Evolutionary conservation across 2,113 vertebrate genomes (phyloP).

Genomic region (Pimephales promelas): DNA sequence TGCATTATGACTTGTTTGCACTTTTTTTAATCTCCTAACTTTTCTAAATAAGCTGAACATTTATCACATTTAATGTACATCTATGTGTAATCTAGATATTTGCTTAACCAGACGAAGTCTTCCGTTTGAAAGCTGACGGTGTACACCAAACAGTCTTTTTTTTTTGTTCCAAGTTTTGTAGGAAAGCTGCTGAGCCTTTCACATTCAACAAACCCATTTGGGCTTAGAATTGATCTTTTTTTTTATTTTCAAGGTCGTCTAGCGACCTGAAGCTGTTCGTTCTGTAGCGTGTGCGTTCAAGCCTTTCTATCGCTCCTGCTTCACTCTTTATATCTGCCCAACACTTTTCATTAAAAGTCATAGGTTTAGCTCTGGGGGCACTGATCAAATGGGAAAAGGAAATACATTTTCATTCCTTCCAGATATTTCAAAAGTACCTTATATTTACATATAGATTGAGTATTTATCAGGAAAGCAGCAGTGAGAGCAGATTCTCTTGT

Average conservation of each 20-base stretch:
- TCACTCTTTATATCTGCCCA: slow-evolving; percentile 63
- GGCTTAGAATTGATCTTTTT: slow-evolving; percentile 61
- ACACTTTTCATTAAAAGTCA: slow-evolving; percentile 79
- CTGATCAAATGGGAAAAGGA: slow-evolving; percentile 73
- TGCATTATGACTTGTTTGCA: not conserved
- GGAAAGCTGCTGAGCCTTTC: slow-evolving; percentile 69
- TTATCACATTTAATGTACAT: too few species aligned
- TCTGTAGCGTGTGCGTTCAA: slow-evolving; percentile 64
- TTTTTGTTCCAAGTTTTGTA: slow-evolving; percentile 55
- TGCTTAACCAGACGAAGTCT: not conserved
- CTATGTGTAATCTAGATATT: not conserved
- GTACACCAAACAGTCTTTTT: slow-evolving; percentile 54
- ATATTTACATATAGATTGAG: slow-evolving; percentile 86
- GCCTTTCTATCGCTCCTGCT: slow-evolving; percentile 50
- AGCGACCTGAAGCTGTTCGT: slow-evolving; percentile 65
- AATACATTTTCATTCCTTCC: slow-evolving; percentile 73
- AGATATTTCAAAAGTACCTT: slow-evolving; percentile 64
- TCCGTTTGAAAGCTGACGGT: not conserved
- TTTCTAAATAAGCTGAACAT: not conserved
- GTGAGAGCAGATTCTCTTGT: slow-evolving; percentile 71
- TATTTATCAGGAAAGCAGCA: slow-evolving; percentile 75
- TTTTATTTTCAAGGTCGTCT: slow-evolving; percentile 68
- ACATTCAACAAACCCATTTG: slow-evolving; percentile 70
- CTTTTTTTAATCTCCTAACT: not conserved
- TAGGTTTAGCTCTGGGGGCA: slow-evolving; percentile 71